Base-by-base conservation (phyloP, 2,113 vertebrate species). In the Mustela nigripes region DNA sequence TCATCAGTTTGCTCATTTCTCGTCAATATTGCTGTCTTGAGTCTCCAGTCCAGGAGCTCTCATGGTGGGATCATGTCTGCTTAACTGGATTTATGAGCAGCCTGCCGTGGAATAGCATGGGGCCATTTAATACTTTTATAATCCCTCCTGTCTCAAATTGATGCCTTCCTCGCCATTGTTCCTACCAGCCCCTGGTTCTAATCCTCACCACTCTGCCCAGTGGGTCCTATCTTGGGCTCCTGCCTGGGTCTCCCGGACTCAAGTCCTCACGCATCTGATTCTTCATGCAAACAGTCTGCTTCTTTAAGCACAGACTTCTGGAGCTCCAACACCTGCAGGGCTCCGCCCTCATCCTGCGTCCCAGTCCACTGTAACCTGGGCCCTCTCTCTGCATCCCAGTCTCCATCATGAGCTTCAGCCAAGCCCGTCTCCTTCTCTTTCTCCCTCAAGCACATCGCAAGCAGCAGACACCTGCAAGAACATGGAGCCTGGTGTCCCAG, bases 101-200 rank as follows among this genome's bases (percentile, higher is more conserved):
- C 79, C 67, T 42, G 60, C 18, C 10, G 1, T 14, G 89, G 33
- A 87, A 71, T 5, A 31, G 65, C 83, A 80, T 7, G 65, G 22
- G 48, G 31, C 78, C 33, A 74, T 87, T 67, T 80, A 91, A 92
- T 62, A 78, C 65, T 50, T 94, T 28, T 39, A 45, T 60, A 80
- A 96, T 80, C 90, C 63, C 60, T 81, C 19, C 31, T 24, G 81
- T 89, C 78, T 93, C 78, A 79, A 91, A 89, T 78, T 19, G 85
- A 94, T 85, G 69, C 45, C 90, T 97, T 89, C 88, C 91, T 79
- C 19, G 2, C 19, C 19, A 31, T 15, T 18, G 6, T 48, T 21
- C 42, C 74, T 36, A 6, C 33, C 5, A 33, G 33, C 22, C 45
- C 60, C 19, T 53, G 2, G 1, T 36, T 36, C 94, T 69, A 91